Evolutionary conservation across 2,888 invertebrate genomes (phyloP).

Genomic region (Spatulosminthurus flaviceps): DNA sequence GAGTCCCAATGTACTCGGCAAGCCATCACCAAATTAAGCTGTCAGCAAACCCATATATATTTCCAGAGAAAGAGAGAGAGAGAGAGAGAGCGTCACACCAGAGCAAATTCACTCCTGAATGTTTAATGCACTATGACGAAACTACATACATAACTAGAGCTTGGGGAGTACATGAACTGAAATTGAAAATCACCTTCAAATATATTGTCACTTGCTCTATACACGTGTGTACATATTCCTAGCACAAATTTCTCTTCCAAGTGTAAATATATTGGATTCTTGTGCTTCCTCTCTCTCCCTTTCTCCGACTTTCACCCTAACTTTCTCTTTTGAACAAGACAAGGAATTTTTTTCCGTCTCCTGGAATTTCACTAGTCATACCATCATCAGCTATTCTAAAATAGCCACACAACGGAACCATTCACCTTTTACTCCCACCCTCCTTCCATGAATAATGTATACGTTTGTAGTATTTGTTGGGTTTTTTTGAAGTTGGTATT

Average conservation of each 20-base stretch:
- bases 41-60: constrained; percentile 26
- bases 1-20: background rate
- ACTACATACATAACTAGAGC: too few species aligned
- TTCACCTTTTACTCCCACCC: background rate
- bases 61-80: constrained; percentile 7
- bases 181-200: too few species aligned
- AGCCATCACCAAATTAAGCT: constrained; percentile 42
- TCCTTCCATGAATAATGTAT: background rate
- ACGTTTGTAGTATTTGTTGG: too few species aligned
- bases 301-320: too few species aligned
- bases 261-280: too few species aligned
- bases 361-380: constrained; percentile 5
- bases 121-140: constrained; percentile 31
- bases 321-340: too few species aligned
- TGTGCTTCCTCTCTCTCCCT: too few species aligned
- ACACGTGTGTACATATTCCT: too few species aligned
- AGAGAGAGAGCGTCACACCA: background rate
- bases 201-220: too few species aligned
- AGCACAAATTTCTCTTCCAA: too few species aligned
- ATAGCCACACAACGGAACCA: background rate
- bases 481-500: too few species aligned
- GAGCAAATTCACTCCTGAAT: constrained; percentile 1
- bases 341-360: too few species aligned
- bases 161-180: background rate
- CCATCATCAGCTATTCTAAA: background rate